phyloP scores from a whole-genome alignment of 2,797 vertebrate species.

The Phaenicophaeus curvirostris region DNA sequence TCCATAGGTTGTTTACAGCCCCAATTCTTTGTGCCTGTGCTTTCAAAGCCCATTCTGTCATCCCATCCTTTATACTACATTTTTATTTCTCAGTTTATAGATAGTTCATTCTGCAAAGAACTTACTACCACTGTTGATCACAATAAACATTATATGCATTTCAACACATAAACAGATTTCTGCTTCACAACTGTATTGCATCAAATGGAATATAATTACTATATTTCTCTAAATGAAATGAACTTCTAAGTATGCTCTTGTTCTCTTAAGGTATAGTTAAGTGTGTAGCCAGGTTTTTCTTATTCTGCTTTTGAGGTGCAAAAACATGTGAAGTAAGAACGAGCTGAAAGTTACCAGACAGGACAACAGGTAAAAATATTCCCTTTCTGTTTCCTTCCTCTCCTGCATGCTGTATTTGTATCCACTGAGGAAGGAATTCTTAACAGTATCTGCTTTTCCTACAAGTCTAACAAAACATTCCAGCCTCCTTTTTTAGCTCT shows the following conservation, averaged over 20 bases:
- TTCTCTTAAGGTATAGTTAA: background rate
- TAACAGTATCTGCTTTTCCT: background rate
- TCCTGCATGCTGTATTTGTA: background rate
- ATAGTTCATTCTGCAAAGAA: background rate
- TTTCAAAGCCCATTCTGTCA: background rate
- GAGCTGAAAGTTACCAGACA: background rate
- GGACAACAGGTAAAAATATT: background rate
- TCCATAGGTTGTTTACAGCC: background rate
- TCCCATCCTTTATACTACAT: background rate
- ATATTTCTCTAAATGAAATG: background rate
- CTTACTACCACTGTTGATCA: background rate
- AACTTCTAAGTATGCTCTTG: background rate
- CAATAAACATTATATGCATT: background rate
- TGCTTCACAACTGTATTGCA: background rate
- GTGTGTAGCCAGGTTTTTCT: background rate
- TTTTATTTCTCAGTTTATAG: background rate
- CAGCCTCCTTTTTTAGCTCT: rapidly evolving
- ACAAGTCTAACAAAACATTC: background rate
- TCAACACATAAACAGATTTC: background rate
- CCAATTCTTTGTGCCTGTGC: background rate
- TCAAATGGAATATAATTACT: background rate
- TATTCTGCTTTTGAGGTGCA: background rate
- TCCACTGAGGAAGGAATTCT: background rate
- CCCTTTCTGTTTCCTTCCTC: background rate
- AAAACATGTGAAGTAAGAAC: background rate